Conservation (phyloP, 2,113 vertebrate genomes). For the Bubo scandiacus region DNA sequence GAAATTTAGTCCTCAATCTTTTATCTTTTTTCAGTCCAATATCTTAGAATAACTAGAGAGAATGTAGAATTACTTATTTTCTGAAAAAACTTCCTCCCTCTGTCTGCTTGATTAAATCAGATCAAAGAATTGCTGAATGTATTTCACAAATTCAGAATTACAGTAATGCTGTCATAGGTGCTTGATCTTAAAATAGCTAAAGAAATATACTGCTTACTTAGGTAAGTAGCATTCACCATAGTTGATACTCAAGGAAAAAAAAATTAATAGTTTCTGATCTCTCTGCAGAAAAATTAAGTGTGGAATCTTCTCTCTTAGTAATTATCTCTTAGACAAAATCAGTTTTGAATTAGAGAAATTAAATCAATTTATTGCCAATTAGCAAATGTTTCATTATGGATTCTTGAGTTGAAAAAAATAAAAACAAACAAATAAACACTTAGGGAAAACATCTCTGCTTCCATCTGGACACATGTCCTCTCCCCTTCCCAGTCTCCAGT, state of each 20-base stretch:
- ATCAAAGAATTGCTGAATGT: not conserved
- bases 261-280: not conserved
- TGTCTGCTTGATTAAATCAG: not conserved
- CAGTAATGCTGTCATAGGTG: not conserved
- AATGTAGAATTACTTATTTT: not conserved
- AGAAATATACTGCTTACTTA: not conserved
- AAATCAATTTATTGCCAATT: not conserved
- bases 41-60: not conserved
- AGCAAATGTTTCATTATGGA: not conserved
- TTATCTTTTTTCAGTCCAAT: not conserved
- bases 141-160: not conserved
- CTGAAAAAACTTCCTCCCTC: not conserved
- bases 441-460: not conserved
- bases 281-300: not conserved
- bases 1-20: not conserved
- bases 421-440: not conserved
- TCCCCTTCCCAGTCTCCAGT: accelerated
- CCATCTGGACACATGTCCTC: not conserved
- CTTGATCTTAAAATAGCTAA: not conserved
- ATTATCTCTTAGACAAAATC: not conserved
- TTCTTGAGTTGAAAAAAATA: not conserved
- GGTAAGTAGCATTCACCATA: not conserved
- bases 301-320: not conserved
- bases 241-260: not conserved
- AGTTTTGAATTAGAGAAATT: not conserved